Evolutionary conservation across 2,888 invertebrate genomes (phyloP), one percentile per base, ranked within the genome.

Genomic region (Volucella bombylans): DNA sequence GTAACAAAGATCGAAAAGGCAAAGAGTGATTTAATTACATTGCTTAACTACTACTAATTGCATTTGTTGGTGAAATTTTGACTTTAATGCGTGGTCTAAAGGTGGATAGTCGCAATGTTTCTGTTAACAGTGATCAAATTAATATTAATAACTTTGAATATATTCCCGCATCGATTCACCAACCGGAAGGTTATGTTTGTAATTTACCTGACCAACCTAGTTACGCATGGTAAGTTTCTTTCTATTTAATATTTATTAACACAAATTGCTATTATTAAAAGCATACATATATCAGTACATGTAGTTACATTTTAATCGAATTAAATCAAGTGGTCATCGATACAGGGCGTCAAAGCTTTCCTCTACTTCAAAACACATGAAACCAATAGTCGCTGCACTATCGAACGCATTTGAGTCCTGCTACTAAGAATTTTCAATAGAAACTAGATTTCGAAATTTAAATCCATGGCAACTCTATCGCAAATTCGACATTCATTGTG

Each of bases 161-260:
- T 92, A 88, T 90, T 91, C 87, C 92, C 92, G 79, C 91, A 91
- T 88, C 91, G 92, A 52, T 92, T 91, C 86, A 92, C 92, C 86
- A 91, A 90, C 88, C 91, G 91, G 83, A 91, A 92, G 87, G 89
- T 92, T 86, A 89, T 92, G 89, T 92, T 92, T 87, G 87, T 92
- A 86, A 90, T 92, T 86, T 92, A 92, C 86, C 87, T 92, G 88
- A 90, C 91, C 52, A 92, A 92, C 86, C 85, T 92, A 62, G 92
- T 92, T 65, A 91, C 92, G 80, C 92, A 92, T 83, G 92, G 92
- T 92, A 87, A 92, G 92, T 90, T 61, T 59, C 12, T n/a, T 73
- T 49, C 43, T 4, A 38, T 15, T 47, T 8, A 15, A 2, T 55
- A 41, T 52, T n/a, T 67, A n/a, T 12, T 50, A 50, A 18, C 3